phyloP scores from a whole-genome alignment of 2,888 invertebrate species.

The Ditula angustiorana region DNA sequence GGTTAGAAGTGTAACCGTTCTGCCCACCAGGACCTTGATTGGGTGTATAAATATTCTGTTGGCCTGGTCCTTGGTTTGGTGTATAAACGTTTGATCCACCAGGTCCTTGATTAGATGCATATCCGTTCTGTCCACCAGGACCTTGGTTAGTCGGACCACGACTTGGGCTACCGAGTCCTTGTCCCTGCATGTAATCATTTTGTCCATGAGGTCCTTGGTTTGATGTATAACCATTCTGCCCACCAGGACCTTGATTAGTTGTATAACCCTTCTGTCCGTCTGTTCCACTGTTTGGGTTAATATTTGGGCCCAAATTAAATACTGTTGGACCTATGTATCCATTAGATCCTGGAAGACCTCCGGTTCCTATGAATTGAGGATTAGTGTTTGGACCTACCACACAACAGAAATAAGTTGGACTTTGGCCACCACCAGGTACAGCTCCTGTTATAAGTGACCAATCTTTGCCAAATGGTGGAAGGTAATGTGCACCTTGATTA shows the following conservation, averaged over 20 bases:
- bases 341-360: not conserved
- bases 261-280: not conserved
- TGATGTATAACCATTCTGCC: conserved; percentile 6
- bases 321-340: not conserved
- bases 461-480: conserved; percentile 8
- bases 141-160: conserved; percentile 22
- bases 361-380: conserved; percentile 4
- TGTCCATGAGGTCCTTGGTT: conserved; percentile 37
- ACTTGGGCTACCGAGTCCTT: conserved; percentile 37
- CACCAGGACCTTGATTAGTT: conserved; percentile 15
- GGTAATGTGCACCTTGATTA: conserved; percentile 35
- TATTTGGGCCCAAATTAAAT: not conserved
- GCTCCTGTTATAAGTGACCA: conserved; percentile 14
- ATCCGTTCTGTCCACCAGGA: conserved; percentile 6
- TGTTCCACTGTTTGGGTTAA: not conserved
- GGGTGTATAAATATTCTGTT: not conserved
- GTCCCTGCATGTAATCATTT: conserved; percentile 31
- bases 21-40: not conserved
- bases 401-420: conserved; percentile 21
- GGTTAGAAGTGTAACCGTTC: not conserved
- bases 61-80: not conserved
- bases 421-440: conserved; percentile 3
- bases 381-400: conserved; percentile 15
- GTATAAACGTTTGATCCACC: conserved; percentile 20
- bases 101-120: conserved; percentile 7